Percentiles rank a stretch among this genome's conserved stretches.
phyloP scores from a whole-genome alignment of 2,888 invertebrate genomes.

The Chymomyza fuscimana region DNA sequence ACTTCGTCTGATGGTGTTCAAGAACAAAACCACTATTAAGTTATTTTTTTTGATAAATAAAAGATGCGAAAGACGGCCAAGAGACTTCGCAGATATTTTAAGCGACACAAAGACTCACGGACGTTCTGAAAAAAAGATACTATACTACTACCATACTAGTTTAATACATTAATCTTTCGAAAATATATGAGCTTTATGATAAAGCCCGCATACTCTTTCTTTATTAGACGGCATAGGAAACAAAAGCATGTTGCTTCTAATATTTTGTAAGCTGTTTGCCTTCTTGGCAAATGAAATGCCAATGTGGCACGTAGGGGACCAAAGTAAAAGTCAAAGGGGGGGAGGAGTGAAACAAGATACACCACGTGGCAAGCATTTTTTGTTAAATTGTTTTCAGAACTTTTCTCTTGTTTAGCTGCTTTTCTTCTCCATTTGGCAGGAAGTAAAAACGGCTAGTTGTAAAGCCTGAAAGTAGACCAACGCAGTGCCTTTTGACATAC shows the following conservation, averaged over 20 bases:
- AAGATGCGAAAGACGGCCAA: too few relatives aligned
- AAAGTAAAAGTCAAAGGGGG: background rate
- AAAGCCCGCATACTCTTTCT: background rate
- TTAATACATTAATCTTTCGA: background rate
- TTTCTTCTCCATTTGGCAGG: background rate
- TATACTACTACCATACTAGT: too few relatives aligned
- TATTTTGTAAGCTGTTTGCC: slow-evolving; percentile 1
- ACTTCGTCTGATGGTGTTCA: too few relatives aligned
- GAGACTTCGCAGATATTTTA: too few relatives aligned
- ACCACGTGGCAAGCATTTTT: slow-evolving; percentile 34
- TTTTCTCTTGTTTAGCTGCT: slow-evolving; percentile 14
- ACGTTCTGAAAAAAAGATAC: too few relatives aligned
- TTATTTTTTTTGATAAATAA: too few relatives aligned
- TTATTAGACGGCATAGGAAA: background rate
- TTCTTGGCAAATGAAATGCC: slow-evolving; percentile 1
- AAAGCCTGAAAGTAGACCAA: slow-evolving; percentile 60
- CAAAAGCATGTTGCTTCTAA: background rate
- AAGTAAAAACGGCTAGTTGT: background rate
- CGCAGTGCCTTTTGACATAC: slow-evolving; percentile 67
- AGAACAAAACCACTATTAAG: too few relatives aligned
- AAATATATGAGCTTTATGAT: background rate
- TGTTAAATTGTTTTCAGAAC: slow-evolving; percentile 72
- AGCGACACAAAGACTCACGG: too few relatives aligned
- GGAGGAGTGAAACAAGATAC: background rate
- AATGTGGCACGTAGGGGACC: slow-evolving; percentile 9